Base-by-base conservation (phyloP, 92 coral and sea anemone genomes). In the Parazoanthus atlanticus region DNA sequence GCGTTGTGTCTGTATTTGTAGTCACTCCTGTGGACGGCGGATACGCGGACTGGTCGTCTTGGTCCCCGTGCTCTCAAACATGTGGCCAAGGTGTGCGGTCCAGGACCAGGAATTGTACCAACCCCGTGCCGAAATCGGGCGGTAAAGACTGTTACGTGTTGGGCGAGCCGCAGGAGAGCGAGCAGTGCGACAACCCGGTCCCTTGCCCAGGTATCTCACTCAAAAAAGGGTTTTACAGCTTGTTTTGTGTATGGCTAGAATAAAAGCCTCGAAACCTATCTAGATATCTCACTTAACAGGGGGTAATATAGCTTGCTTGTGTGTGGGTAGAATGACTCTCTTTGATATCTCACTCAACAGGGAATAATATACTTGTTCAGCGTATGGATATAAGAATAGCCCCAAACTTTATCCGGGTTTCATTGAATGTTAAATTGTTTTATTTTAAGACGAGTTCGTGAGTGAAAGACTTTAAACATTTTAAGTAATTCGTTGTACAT, bases 1-100 rank as follows among this genome's bases (percentile, higher is more conserved):
- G 84, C 19, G 29, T 54, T 41, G 58, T 33, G 17, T 32, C 25
- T 21, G 40, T 40, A 12, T 16, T 75, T 81, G 15, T 38, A 97
- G 99, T 92, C 54, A 84, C 91, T 74, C 99, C 99, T 47, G 79
- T 97, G 19, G 90, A 95, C 78, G 99, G 99, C n/a, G 93, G 93
- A 6, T 97, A 91, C 74, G 94, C 96, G 56, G 89, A 94, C 36
- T 97, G 99, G 99, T 97, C 99, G 0, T 54, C 90, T 23, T 97
- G 99, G 99, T 89, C 99, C 58, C 46, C 65, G 1, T 97, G 99
- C 89, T 97, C 99, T 25, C 93, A 88, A 87, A 85, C 95, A 8
- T 97, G 99, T 86, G 98, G 96, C 38, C 93, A 92, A 19, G 99
- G 99, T 0, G 88, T 93, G 49, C 94, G 94, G 77, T 95, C 98